Evolutionary conservation across 1,140 invertebrate genomes (phyloP).

Genomic region (Drosophila rhopaloa): DNA sequence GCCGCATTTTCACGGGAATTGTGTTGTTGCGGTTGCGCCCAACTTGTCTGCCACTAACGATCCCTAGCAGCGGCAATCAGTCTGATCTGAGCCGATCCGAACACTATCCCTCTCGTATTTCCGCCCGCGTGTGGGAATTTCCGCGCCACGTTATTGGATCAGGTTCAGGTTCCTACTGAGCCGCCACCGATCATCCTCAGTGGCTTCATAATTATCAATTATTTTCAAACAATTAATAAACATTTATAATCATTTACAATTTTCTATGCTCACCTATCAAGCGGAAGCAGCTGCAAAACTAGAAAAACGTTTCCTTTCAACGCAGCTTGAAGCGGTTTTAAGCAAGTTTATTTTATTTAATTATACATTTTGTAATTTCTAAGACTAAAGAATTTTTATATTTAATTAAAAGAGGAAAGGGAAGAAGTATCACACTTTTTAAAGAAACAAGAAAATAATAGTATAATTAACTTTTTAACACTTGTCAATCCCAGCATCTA

Average conservation of each 20-base stretch:
- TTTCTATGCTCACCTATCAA: slow-evolving; percentile 16
- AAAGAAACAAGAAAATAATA: no score
- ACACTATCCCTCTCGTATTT: slow-evolving; percentile 61
- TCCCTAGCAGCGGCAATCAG: slow-evolving; percentile 83
- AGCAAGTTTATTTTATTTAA: neutral
- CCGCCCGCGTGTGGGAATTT: slow-evolving; percentile 74
- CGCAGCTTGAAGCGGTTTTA: no score
- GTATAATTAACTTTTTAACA: no score
- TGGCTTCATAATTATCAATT: slow-evolving; percentile 71
- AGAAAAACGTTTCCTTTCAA: slow-evolving; percentile 9
- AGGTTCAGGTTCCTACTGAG: slow-evolving; percentile 60
- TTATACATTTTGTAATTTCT: no score
- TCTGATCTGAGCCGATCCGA: slow-evolving; percentile 59
- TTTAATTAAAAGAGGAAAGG: no score
- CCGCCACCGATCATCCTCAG: slow-evolving; percentile 17
- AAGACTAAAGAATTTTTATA: no score
- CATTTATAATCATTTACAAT: slow-evolving; percentile 64
- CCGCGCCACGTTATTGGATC: slow-evolving; percentile 70
- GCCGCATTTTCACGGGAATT: slow-evolving; percentile 67
- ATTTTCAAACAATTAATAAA: slow-evolving; percentile 73
- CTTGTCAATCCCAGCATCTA: no score
- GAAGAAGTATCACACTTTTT: no score
- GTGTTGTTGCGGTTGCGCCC: slow-evolving; percentile 83
- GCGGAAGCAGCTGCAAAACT: slow-evolving; percentile 67
- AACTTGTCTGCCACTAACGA: slow-evolving; percentile 84